A percentile compares a stretch with the other conserved stretches of the same genome.
Evolutionary conservation across 2,888 invertebrate genomes (phyloP).

Genomic region (Eupsilia transversa): DNA sequence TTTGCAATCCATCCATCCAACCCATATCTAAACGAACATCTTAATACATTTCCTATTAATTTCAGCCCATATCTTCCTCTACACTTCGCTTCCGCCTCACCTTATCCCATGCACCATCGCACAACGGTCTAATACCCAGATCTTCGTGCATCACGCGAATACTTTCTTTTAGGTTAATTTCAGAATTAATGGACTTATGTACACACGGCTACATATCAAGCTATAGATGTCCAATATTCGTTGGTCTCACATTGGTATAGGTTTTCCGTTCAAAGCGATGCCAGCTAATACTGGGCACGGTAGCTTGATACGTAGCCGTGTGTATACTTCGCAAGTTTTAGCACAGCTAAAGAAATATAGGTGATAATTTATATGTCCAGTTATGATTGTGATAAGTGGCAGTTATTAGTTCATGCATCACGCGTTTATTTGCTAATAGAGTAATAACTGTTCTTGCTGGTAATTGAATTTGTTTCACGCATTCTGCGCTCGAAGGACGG

Average conservation of each 20-base stretch:
- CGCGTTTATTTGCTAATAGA: slow-evolving; percentile 29
- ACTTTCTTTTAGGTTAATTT: slow-evolving; percentile 70
- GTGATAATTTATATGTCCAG: slow-evolving; percentile 47
- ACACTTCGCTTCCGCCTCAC: slow-evolving; percentile 27
- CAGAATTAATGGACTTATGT: slow-evolving; percentile 59
- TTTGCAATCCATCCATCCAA: slow-evolving; percentile 1
- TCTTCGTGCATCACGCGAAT: slow-evolving; percentile 75
- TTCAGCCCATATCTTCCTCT: not conserved
- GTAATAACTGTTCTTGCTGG: slow-evolving; percentile 12
- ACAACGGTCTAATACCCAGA: slow-evolving; percentile 75
- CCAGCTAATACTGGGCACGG: not conserved
- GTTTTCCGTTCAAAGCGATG: not conserved
- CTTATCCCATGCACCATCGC: slow-evolving; percentile 54
- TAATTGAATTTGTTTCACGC: slow-evolving; percentile 12
- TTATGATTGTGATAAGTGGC: slow-evolving; percentile 38
- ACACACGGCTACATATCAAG: slow-evolving; percentile 10
- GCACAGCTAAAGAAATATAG: slow-evolving; percentile 36
- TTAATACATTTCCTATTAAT: not conserved
- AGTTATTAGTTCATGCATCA: slow-evolving; percentile 32
- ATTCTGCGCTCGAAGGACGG: not conserved
- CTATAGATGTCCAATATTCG: not conserved
- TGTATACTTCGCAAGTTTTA: slow-evolving; percentile 3
- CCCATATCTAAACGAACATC: slow-evolving; percentile 11
- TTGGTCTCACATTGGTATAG: not conserved
- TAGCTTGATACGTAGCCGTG: not conserved